A percentile compares a stretch with the other conserved stretches of the same genome.
phyloP scores from a whole-genome alignment of 2,113 vertebrate species.

The Entomyzon cyanotis region DNA sequence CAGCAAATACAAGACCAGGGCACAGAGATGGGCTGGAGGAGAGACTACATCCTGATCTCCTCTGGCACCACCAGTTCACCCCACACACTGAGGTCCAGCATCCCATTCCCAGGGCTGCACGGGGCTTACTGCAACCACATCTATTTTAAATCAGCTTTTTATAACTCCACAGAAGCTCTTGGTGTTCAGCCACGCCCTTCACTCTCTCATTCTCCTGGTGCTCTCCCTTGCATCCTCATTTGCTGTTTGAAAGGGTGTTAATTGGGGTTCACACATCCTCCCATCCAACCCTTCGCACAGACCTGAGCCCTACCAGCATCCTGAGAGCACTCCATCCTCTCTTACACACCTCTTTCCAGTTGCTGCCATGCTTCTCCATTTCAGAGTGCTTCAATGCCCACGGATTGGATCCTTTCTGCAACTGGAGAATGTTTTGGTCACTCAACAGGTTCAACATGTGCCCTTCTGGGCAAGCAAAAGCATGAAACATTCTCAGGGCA shows the following conservation, averaged over 20 bases:
- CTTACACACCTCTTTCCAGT: constrained; percentile 79
- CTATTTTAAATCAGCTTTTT: neutral
- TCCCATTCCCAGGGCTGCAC: neutral
- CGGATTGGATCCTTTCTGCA: constrained; percentile 76
- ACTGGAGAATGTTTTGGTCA: constrained; percentile 11
- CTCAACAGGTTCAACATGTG: rapidly evolving
- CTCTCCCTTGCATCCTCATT: neutral
- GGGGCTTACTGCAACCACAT: neutral
- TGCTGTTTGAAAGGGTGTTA: neutral
- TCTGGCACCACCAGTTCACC: neutral
- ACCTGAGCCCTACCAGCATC: neutral
- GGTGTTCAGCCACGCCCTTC: neutral
- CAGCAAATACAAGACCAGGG: neutral
- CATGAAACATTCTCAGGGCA: neutral
- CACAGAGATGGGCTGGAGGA: neutral
- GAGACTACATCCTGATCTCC: neutral
- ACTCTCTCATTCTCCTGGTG: neutral
- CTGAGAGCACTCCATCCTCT: neutral
- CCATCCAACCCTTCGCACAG: neutral
- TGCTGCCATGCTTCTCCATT: constrained; percentile 73
- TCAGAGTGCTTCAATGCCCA: constrained; percentile 78
- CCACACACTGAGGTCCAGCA: neutral
- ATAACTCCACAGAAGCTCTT: neutral
- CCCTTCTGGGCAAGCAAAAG: neutral
- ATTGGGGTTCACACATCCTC: neutral